These are phyloP conservation scores for Pteropus alecto DNA, from an alignment of 2,113 vertebrate species.

Conservation along the genomic window DNA sequence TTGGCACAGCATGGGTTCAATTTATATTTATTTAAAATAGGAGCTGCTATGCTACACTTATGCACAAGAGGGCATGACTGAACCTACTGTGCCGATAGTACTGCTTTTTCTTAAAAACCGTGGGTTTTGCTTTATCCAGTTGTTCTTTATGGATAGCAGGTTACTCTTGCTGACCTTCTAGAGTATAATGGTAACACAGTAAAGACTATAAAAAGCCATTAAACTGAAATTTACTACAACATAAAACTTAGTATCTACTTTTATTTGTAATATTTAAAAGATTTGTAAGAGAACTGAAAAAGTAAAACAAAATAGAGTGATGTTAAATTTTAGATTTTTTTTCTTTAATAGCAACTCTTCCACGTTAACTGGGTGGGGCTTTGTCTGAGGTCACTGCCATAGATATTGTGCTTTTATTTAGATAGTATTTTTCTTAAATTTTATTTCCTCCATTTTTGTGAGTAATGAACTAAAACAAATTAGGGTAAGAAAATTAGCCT, in stretches of 20 bases:
- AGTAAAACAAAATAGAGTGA: not conserved
- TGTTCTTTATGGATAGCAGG: not conserved
- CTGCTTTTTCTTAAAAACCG: not conserved
- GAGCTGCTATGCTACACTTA: not conserved
- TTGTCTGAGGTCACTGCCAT: not conserved
- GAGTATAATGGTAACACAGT: not conserved
- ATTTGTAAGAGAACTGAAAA: not conserved
- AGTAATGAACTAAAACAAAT: not conserved
- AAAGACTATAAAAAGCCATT: not conserved
- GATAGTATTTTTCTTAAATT: not conserved
- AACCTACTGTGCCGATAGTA: not conserved
- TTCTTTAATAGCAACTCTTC: not conserved
- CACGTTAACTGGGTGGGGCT: not conserved
- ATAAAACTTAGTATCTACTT: not conserved
- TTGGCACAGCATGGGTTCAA: not conserved
- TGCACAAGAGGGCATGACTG: conserved; percentile 39
- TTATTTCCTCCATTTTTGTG: not conserved
- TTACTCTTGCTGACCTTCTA: not conserved
- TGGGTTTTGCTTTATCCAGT: not conserved
- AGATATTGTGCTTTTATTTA: not conserved
- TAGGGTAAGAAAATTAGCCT: not conserved
- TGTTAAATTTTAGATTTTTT: not conserved
- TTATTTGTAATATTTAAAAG: not conserved
- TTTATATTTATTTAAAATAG: not conserved
- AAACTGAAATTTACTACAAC: not conserved